Conservation (phyloP, 2,113 vertebrate species). For the Zosterops pallidus region DNA sequence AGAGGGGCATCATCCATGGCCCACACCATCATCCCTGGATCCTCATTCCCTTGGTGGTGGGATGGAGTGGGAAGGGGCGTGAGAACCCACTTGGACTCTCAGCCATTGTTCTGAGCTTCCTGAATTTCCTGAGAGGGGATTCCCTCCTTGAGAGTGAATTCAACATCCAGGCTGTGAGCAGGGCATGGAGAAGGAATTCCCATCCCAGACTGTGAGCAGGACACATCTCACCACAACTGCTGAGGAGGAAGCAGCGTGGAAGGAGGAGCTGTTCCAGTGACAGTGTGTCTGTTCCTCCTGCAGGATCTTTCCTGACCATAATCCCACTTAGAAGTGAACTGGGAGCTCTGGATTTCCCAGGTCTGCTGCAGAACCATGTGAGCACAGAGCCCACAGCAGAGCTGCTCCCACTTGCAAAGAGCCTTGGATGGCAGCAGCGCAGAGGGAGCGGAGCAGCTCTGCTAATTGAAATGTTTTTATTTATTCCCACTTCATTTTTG, state of each 20-base stretch:
- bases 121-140: not conserved
- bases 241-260: not conserved
- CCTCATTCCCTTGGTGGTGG: not conserved
- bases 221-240: not conserved
- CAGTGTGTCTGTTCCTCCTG: not conserved
- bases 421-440: not conserved
- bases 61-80: not conserved
- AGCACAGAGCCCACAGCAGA: not conserved
- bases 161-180: not conserved
- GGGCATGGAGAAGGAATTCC: not conserved
- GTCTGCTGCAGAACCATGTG: not conserved
- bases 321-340: not conserved
- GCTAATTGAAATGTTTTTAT: slow-evolving; percentile 9
- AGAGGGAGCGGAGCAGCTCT: not conserved
- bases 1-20: not conserved
- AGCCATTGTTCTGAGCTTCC: not conserved
- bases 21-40: not conserved
- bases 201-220: not conserved
- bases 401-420: not conserved
- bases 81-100: not conserved
- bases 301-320: not conserved
- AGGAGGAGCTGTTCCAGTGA: not conserved
- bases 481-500: slow-evolving; percentile 39
- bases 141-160: not conserved
- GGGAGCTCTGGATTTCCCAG: not conserved